Conservation (phyloP, 1,140 invertebrate species). For the Euwallacea fornicatus region DNA sequence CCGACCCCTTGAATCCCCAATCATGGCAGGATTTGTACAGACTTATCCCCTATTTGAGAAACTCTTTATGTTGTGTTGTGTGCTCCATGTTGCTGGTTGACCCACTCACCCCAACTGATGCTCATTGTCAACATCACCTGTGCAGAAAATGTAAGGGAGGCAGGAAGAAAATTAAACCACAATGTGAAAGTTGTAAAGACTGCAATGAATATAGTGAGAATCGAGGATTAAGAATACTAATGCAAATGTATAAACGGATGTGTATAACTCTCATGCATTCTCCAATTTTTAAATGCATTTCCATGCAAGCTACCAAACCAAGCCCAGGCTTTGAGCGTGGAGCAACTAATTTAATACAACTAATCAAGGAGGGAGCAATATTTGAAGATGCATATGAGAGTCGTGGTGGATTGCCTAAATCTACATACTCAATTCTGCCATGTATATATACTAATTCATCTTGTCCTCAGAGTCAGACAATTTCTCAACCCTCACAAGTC, state of each 20-base stretch:
- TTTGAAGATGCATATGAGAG: conserved; percentile 78
- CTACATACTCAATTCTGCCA: conserved; percentile 71
- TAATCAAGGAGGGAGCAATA: conserved; percentile 77
- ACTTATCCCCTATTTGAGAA: conserved; percentile 79
- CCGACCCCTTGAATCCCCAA: conserved; percentile 65
- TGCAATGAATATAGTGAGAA: conserved; percentile 83
- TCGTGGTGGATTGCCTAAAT: conserved; percentile 67
- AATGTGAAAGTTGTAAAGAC: conserved; percentile 83
- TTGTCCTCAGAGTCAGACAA: conserved; percentile 60
- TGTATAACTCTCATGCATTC: conserved; percentile 80
- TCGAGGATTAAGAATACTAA: conserved; percentile 73
- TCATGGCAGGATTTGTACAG: conserved; percentile 81
- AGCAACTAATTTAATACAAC: conserved; percentile 64
- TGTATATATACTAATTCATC: conserved; percentile 70
- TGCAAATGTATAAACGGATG: conserved; percentile 87
- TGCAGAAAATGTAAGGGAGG: conserved; percentile 80
- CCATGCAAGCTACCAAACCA: conserved; percentile 58
- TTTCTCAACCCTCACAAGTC: conserved; percentile 26
- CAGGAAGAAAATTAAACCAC: conserved; percentile 79
- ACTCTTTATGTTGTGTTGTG: conserved; percentile 85
- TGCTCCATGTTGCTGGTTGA: conserved; percentile 81
- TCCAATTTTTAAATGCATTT: conserved; percentile 65
- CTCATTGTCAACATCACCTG: conserved; percentile 86
- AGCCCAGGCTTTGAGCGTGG: conserved; percentile 50
- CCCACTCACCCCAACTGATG: conserved; percentile 77